Evolutionary conservation across 2,888 invertebrate genomes (phyloP), one percentile per base, ranked within the genome.

Genomic region (Brenthis ino): DNA sequence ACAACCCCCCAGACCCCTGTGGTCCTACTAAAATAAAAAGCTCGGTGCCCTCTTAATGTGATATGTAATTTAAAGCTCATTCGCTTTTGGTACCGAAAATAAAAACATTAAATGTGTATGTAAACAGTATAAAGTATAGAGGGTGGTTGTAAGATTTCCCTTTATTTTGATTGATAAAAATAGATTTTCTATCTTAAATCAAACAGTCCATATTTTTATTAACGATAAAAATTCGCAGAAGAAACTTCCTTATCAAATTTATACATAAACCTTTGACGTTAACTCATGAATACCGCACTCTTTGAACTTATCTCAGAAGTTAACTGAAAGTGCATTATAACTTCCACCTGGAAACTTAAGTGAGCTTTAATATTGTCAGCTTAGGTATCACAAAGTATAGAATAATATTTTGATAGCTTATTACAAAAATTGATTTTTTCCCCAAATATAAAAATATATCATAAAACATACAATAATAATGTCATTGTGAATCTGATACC

Each of bases 301-400:
- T 72, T 68, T 65, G 68, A 75, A 79, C 79, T 75, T 77, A 74
- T 77, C 76, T 75, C 74, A 68, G 71, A 81, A 80, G 78, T 80
- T 78, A 76, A 77, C 77, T 70, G 73, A 78, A 80, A 81, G 78
- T 81, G 80, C 80, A 81, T 81, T 81, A 78, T 80, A 79, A 80
- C 77, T 80, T 79, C 72, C 74, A 79, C 79, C 78, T 78, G 76
- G 72, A 66, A 69, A 70, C 68, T 67, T 66, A 76, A 72, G 68
- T 61, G 69, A 74, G 73, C 71, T 77, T 72, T 74, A 77, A 76
- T 73, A 76, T 72, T 75, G 75, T 77, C 75, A 74, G 75, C 71
- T 71, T 74, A 70, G 74, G 73, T 74, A 76, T 77, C 76, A 55
- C 73, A 70, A 70, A 66, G 64, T 72, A 70, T 74, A 64, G 70